Evolutionary conservation across 2,113 vertebrate species (phyloP), one percentile per base, ranked within the genome.

Genomic region (Apodemus sylvaticus): DNA sequence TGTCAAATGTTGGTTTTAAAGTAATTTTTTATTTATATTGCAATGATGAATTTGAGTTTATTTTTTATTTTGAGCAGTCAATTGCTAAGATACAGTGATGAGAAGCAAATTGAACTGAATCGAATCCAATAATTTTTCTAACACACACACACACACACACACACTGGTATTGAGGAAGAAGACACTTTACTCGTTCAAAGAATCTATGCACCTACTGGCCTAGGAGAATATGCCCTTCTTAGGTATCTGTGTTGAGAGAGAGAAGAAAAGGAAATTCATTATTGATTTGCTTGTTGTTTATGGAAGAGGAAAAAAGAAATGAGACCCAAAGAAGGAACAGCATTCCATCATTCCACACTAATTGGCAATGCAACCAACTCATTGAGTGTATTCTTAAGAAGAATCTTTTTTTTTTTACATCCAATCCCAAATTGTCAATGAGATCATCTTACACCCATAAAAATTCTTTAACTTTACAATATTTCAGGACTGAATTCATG

Each of bases 331-430:
- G 3, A 91, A 83, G 68, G 66, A 95, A 92, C 20, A n/a, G 45
- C 31, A 34, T 39, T 90, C 91, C 79, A 36, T 45, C 76, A 96
- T 64, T 86, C 93, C 60, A 45, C 19, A 58, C 51, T 71, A 64
- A 88, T 26, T 71, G 19, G 2, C 2, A 71, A 95, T 60, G 7
- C 2, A 90, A 55, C 88, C 48, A 95, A 45, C 48, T 97, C 36
- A 51, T 11, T 81, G 9, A 74, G n/a, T 55, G 91, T 92, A 86
- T 89, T 96, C 90, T 93, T 77, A 83, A 95, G 53, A 95, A 60
- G 31, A 68, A 34, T 68, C 19, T 26, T 64, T 1, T 34, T 87
- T 68, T 71, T 73, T 86, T 62, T 62, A 13, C 29, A 70, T 96
- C 76, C 91, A 91, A 97, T 3, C 14, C 58, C 45, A 11, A 51